Percentiles rank a stretch among this genome's conserved stretches.
Conservation (phyloP, 2,113 vertebrate genomes). For the Mesoclemmys tuberculata region DNA sequence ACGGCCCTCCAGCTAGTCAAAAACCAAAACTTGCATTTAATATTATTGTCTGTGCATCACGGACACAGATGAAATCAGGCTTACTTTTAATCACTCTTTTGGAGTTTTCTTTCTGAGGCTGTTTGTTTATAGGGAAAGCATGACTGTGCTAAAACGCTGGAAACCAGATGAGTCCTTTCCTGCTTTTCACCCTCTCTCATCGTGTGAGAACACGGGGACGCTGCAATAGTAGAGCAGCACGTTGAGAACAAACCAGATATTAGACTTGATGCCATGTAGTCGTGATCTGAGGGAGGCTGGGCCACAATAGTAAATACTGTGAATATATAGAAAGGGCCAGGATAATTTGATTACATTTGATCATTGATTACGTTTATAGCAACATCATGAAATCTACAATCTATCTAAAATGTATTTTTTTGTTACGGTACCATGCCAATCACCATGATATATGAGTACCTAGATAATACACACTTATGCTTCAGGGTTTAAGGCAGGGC, state of each 20-base stretch:
- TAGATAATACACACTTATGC: background rate
- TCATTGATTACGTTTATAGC: background rate
- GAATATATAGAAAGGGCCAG: background rate
- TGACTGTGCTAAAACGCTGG: constrained; percentile 47
- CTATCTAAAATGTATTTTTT: background rate
- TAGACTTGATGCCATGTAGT: background rate
- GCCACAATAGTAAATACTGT: background rate
- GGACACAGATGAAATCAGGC: constrained; percentile 60
- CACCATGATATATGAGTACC: background rate
- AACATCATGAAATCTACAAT: background rate
- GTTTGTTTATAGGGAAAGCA: constrained; percentile 53
- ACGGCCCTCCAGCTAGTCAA: constrained; percentile 60
- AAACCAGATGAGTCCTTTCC: constrained; percentile 30
- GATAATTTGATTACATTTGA: background rate
- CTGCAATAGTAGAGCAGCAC: background rate
- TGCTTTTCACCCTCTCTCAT: background rate
- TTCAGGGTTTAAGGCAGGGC: background rate
- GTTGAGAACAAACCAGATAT: background rate
- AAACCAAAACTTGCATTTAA: constrained; percentile 68
- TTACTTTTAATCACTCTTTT: constrained; percentile 65
- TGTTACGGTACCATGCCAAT: background rate
- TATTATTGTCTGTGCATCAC: constrained; percentile 35
- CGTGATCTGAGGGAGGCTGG: background rate
- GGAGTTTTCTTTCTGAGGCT: constrained; percentile 24
- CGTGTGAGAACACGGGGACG: background rate